Base-by-base conservation (phyloP, 2,797 vertebrate species). In the Brotula barbata region DNA sequence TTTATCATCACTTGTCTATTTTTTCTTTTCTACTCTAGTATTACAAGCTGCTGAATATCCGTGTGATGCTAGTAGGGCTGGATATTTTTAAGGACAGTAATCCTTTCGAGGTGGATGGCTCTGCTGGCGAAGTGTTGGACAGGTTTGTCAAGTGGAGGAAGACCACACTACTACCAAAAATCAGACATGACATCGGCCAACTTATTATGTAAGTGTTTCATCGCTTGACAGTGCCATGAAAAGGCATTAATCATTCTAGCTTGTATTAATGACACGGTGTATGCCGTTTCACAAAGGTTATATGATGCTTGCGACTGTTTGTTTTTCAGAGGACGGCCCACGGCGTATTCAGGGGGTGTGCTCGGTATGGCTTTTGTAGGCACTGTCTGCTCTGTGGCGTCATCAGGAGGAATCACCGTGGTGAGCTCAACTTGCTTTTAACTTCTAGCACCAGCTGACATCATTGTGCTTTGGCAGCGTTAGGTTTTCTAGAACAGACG, bases 351-450 rank as follows among this genome's bases (percentile, higher is more conserved):
- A 0, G 57, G 44, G 11, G 53, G 68, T 0, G 46, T 93, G 3
- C 63, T 95, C 31, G 95, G 95, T 3, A 94, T 96, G 93, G 95
- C 94, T 58, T 96, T 88, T 23, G 91, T 92, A 53, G 92, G 94
- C 0, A 87, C 90, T 0, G 78, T 95, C 13, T 97, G 95, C 84
- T 95, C 91, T 0, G 75, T 20, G 0, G 66, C 89, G 12, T 77
- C 1, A 11, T 80, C 87, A 16, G 93, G 90, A 41, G 95, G 93
- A 58, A 93, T 97, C 73, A 94, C 73, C 41, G 88, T 93, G 82
- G 95, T 97, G 59, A 88, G 94, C 86, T 56, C 14, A 62, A 61
- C 42, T 55, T 1, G 17, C n/a, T 60, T 73, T 77, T 80, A 44
- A 63, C 63, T 43, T 59, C 53, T 56, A 39, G 60, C 56, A 40